Evolutionary conservation across 2,888 invertebrate genomes (phyloP), one percentile per base, ranked within the genome.

Genomic region (Microdon myrmicae): DNA sequence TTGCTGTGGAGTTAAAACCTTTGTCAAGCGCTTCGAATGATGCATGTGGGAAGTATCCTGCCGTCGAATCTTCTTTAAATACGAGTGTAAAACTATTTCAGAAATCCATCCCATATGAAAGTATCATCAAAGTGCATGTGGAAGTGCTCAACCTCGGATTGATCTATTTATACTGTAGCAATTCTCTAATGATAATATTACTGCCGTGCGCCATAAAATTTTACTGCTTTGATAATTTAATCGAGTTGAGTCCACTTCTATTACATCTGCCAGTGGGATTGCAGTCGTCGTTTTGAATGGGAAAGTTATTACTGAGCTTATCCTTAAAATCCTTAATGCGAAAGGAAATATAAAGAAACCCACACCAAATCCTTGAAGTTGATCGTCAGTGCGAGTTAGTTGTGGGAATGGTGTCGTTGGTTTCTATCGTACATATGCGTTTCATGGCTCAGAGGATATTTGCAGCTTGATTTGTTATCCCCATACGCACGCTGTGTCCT

Each of bases 211-310:
- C 58, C 45, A 29, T 64, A 58, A 64, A 64, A 53, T 58, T 51
- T 43, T 53, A 64, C 51, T 56, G 53, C 58, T 31, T 51, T 58
- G 58, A 64, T 64, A 64, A 64, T 53, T 64, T 64, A 58, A 64
- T 64, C 64, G 58, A 53, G 26, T 45, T 31, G 28, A 47, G 35
- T 53, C 51, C 51, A 58, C 58, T 51, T 53, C 64, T 64, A 45
- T 64, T 45, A 41, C 17, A 56, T 37, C 49, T 51, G 41, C n/a
- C n/a, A n/a, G n/a, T n/a, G n/a, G n/a, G n/a, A n/a, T n/a, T n/a
- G n/a, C n/a, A n/a, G n/a, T n/a, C n/a, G n/a, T n/a, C 49, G 49
- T 56, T 39, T 51, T 51, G 45, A 22, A 22, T n/a, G 35, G 26
- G 37, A 64, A 43, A 64, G 58, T 64, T 64, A 64, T 58, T 51